Evolutionary conservation across 2,888 invertebrate genomes (phyloP).

Genomic region (Euspilapteryx auroguttella): DNA sequence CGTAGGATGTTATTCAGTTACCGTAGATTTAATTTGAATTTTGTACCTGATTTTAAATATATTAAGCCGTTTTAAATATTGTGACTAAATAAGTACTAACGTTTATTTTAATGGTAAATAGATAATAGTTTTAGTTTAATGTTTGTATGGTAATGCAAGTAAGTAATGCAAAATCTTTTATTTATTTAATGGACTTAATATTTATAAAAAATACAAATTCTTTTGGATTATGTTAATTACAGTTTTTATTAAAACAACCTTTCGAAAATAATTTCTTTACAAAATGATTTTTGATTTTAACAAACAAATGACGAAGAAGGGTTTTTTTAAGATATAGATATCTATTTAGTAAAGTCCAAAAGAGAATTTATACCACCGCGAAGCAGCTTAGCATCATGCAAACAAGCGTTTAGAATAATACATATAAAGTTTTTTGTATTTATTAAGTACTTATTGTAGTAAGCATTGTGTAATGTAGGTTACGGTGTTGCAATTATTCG

Average conservation of each 20-base stretch:
- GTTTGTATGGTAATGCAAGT: no score
- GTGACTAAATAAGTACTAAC: no score
- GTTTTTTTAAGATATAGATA: neutral
- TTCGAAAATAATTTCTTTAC: no score
- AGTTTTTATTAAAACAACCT: no score
- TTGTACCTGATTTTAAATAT: conserved; percentile 54
- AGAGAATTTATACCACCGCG: conserved; percentile 25
- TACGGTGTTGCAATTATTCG: conserved; percentile 24
- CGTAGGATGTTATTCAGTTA: conserved; percentile 45
- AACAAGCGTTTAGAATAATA: conserved; percentile 34
- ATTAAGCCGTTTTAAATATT: conserved; percentile 19
- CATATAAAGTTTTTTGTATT: conserved; percentile 1
- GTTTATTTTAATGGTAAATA: no score
- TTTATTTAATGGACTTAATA: no score
- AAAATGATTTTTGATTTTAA: no score
- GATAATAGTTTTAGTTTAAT: no score
- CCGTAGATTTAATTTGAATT: conserved; percentile 53
- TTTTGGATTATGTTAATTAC: no score
- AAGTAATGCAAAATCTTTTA: no score
- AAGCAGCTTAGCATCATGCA: conserved; percentile 44
- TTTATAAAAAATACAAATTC: no score
- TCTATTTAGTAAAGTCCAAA: neutral
- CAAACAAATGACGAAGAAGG: no score
- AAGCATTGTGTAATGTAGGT: conserved; percentile 37
- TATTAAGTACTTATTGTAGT: conserved; percentile 17